Percentiles rank a stretch among this genome's conserved stretches.
Evolutionary conservation across 2,797 vertebrate species (phyloP).

Genomic region (Chrysocyon brachyurus): DNA sequence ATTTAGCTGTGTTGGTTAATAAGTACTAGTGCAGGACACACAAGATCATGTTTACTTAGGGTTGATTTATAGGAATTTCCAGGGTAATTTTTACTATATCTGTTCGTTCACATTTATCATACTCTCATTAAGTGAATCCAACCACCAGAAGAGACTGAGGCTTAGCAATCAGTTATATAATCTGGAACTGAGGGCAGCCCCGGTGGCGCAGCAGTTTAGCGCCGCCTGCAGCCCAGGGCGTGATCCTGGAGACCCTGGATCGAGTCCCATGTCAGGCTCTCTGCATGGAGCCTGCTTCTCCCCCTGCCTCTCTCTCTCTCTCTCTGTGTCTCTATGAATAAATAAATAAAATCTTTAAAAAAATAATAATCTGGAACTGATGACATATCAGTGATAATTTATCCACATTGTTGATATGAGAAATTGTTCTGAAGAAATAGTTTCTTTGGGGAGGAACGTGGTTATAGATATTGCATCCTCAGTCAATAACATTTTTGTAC

Average conservation of each 20-base stretch:
- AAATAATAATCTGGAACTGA: neutral
- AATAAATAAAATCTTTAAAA: too few relatives aligned
- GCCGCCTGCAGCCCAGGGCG: too few relatives aligned
- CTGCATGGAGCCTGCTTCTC: too few relatives aligned
- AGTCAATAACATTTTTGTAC: slow-evolving; percentile 37
- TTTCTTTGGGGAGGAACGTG: neutral
- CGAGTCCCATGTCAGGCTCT: too few relatives aligned
- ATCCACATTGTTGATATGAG: slow-evolving; percentile 19
- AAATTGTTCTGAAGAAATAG: slow-evolving; percentile 45
- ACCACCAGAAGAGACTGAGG: neutral
- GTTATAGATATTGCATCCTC: slow-evolving; percentile 12
- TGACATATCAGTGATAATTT: neutral
- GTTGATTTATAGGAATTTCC: neutral
- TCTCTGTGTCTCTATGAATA: too few relatives aligned
- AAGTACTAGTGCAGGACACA: neutral
- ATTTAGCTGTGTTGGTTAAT: neutral
- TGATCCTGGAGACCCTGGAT: too few relatives aligned
- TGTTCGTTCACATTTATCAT: slow-evolving; percentile 21
- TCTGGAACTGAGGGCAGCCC: too few relatives aligned
- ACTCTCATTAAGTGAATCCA: slow-evolving; percentile 18
- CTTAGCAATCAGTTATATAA: neutral
- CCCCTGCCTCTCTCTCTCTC: too few relatives aligned
- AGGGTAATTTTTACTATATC: neutral
- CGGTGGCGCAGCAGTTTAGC: too few relatives aligned
- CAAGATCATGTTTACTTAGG: neutral